A percentile compares a stretch with the other conserved stretches of the same genome.
Evolutionary conservation across 2,888 invertebrate species (phyloP).

Genomic region (Notodonta ziczac): DNA sequence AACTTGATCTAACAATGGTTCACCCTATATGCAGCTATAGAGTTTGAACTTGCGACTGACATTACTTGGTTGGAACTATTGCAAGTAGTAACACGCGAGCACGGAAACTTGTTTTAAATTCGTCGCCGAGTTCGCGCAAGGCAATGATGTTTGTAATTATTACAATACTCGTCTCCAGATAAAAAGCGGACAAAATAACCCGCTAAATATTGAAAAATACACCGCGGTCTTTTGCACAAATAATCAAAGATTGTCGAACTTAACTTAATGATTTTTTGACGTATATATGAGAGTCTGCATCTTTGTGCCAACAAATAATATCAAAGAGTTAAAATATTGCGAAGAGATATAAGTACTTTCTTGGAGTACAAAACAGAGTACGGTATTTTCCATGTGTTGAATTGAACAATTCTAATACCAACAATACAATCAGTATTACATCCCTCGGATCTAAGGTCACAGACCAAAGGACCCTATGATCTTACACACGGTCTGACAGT

Average conservation of each 20-base stretch:
- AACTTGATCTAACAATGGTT: too few relatives aligned
- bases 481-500: background rate
- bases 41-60: background rate
- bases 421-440: background rate
- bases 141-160: background rate
- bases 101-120: slow-evolving; percentile 1
- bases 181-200: background rate
- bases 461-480: background rate
- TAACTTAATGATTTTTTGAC: background rate
- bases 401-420: background rate
- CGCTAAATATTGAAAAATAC: background rate
- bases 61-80: background rate
- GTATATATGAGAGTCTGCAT: background rate
- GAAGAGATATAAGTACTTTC: too few relatives aligned
- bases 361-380: too few relatives aligned
- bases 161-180: background rate
- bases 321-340: too few relatives aligned
- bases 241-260: background rate
- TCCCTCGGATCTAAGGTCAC: background rate
- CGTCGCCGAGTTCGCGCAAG: background rate
- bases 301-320: background rate
- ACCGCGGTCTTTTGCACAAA: background rate
- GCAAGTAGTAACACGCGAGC: background rate
- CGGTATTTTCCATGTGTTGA: too few relatives aligned
- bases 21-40: too few relatives aligned